Evolutionary conservation across 2,888 invertebrate genomes (phyloP).

Genomic region (Microplitis deprimator): DNA sequence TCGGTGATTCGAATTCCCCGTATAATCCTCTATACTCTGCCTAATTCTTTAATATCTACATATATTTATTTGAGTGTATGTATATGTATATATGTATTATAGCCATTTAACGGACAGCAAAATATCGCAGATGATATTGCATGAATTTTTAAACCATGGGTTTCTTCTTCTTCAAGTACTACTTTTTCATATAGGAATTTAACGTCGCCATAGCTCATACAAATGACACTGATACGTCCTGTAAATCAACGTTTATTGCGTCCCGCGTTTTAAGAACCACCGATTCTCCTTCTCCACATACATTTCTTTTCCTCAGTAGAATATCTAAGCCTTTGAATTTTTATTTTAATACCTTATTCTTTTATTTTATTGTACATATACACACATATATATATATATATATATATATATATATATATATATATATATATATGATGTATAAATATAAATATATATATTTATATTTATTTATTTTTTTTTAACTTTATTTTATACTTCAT

Average conservation of each 20-base stretch:
- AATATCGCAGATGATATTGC: slow-evolving; percentile 17
- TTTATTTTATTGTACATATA: not conserved
- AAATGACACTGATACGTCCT: slow-evolving; percentile 47
- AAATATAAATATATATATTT: not conserved
- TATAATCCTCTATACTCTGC: slow-evolving; percentile 14
- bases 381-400: too few species aligned
- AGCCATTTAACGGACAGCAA: not conserved
- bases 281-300: slow-evolving; percentile 32
- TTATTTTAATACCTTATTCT: not conserved
- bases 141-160: slow-evolving; percentile 26
- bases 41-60: not conserved
- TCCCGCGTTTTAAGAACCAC: slow-evolving; percentile 35
- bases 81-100: not conserved
- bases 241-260: slow-evolving; percentile 55
- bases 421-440: not conserved
- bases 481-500: slow-evolving; percentile 24
- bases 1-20: not conserved
- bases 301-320: slow-evolving; percentile 28
- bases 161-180: slow-evolving; percentile 29
- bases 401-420: not conserved
- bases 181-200: slow-evolving; percentile 37
- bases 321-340: slow-evolving; percentile 30
- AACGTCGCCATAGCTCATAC: slow-evolving; percentile 46
- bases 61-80: not conserved
- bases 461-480: slow-evolving; percentile 21